A percentile compares a stretch with the other conserved stretches of the same genome.
phyloP scores from a whole-genome alignment of 2,113 vertebrate species.

The Hirundichthys speculiger region DNA sequence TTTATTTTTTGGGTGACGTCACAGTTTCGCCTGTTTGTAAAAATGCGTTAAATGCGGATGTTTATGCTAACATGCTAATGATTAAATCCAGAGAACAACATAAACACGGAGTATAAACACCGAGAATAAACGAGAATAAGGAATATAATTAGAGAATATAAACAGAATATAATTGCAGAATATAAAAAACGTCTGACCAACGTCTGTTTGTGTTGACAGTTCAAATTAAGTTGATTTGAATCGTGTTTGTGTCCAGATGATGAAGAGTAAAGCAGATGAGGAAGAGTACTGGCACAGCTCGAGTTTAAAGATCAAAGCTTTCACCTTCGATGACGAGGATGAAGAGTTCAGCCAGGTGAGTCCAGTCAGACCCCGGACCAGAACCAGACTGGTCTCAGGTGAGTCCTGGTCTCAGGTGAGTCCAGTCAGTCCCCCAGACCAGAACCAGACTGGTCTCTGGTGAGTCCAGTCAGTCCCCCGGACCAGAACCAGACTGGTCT shows the following conservation, averaged over 20 bases:
- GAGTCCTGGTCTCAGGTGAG: conserved; percentile 76
- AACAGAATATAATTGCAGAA: no score
- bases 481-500: no score
- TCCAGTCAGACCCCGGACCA: no score
- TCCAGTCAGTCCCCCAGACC: no score
- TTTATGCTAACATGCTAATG: conserved; percentile 22
- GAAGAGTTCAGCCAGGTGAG: conserved; percentile 89
- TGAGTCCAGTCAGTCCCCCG: no score
- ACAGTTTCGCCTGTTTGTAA: background rate
- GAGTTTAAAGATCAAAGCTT: conserved; percentile 92
- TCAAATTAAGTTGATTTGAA: background rate
- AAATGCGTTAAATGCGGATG: background rate
- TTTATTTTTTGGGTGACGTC: background rate
- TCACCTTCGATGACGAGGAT: conserved; percentile 95
- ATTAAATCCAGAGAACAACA: background rate
- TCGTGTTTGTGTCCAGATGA: conserved; percentile 79
- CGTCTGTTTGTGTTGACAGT: background rate
- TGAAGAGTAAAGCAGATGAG: conserved; percentile 87
- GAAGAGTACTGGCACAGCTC: conserved; percentile 97
- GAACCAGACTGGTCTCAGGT: background rate
- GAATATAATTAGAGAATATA: no score
- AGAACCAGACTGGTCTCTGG: no score
- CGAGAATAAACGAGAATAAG: no score
- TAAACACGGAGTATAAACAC: no score
- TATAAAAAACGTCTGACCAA: no score